phyloP scores from a whole-genome alignment of 2,888 invertebrate species.

The Napeogenes inachia region DNA sequence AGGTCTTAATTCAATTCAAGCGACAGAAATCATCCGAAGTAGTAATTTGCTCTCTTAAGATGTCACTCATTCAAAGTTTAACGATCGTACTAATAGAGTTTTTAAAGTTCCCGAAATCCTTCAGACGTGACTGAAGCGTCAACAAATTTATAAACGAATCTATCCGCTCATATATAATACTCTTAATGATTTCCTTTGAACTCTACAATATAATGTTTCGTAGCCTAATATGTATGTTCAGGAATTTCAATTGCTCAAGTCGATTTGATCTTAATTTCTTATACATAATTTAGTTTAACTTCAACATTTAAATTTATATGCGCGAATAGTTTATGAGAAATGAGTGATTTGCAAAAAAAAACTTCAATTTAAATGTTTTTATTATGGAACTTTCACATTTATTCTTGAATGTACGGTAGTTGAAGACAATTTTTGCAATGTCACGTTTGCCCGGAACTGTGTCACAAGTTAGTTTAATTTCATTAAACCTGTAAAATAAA shows the following conservation, averaged over 20 bases:
- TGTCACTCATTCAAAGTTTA: constrained; percentile 76
- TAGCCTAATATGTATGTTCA: constrained; percentile 45
- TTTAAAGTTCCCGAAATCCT: constrained; percentile 74
- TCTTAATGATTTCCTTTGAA: constrained; percentile 60
- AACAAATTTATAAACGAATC: constrained; percentile 71
- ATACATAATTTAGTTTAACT: background rate
- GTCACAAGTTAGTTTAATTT: constrained; percentile 16
- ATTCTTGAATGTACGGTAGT: constrained; percentile 4
- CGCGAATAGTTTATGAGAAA: background rate
- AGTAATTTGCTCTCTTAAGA: constrained; percentile 53
- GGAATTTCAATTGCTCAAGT: constrained; percentile 31
- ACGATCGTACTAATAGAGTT: constrained; percentile 74
- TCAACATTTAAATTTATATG: too few species aligned
- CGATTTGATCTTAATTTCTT: background rate
- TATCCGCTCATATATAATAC: constrained; percentile 64
- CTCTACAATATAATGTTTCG: constrained; percentile 47
- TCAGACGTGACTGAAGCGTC: constrained; percentile 71
- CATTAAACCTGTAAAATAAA: constrained; percentile 7
- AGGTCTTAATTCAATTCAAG: constrained; percentile 26
- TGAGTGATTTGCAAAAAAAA: background rate
- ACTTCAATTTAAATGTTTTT: constrained; percentile 1
- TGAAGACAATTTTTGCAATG: constrained; percentile 17
- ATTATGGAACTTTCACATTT: background rate
- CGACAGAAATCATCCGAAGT: constrained; percentile 15
- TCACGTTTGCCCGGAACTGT: constrained; percentile 13